A percentile compares a stretch with the other conserved stretches of the same genome.
phyloP scores from a whole-genome alignment of 2,113 vertebrate species.

The Pituophis catenifer region DNA sequence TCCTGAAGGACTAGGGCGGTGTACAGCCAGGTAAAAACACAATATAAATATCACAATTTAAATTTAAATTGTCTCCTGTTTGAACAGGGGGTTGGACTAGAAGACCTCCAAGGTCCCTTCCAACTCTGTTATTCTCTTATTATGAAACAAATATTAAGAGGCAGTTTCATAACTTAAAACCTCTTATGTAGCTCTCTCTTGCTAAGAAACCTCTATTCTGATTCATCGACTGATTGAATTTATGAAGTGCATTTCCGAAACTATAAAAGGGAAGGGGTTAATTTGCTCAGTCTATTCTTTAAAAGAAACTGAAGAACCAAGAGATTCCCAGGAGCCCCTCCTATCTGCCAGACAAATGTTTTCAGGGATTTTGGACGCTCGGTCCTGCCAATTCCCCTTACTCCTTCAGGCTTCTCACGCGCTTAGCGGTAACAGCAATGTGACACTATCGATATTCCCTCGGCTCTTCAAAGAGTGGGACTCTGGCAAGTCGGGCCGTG shows the following conservation, averaged over 20 bases:
- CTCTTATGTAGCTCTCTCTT: neutral
- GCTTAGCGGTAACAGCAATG: neutral
- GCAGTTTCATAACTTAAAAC: neutral
- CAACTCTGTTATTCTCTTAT: neutral
- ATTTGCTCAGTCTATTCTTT: neutral
- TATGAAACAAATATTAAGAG: neutral
- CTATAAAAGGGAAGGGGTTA: neutral
- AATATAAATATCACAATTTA: no score
- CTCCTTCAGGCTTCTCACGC: neutral
- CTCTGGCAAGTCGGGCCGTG: neutral
- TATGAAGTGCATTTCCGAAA: neutral
- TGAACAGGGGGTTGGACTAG: neutral
- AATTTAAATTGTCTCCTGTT: neutral
- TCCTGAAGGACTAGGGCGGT: no score
- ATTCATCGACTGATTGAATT: neutral
- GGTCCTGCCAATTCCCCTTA: neutral
- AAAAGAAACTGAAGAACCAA: neutral
- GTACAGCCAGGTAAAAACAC: no score
- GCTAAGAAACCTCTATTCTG: neutral
- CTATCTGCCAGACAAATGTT: neutral
- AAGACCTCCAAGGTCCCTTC: neutral
- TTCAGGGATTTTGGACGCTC: neutral
- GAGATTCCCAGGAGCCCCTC: neutral
- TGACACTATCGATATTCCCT: neutral
- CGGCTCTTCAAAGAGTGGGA: neutral